A percentile compares a stretch with the other conserved stretches of the same genome.
These are phyloP conservation scores for Macroglossus sobrinus DNA, from an alignment of 2,113 vertebrate genomes.

Conservation along the genomic window DNA sequence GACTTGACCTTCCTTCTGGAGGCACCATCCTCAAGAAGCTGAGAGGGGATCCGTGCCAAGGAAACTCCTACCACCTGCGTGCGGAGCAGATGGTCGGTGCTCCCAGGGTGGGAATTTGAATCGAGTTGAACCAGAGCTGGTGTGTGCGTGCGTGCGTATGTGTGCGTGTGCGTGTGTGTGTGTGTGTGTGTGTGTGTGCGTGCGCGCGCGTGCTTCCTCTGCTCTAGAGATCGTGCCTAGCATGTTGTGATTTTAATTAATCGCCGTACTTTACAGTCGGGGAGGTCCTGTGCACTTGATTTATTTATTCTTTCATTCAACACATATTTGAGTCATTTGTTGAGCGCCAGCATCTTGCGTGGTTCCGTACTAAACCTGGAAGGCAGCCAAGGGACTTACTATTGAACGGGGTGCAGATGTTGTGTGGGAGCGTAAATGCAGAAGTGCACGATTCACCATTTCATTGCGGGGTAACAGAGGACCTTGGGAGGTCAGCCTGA, in stretches of 20 bases:
- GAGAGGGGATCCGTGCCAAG: not conserved
- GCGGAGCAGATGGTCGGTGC: slow-evolving; percentile 10
- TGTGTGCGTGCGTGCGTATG: not conserved
- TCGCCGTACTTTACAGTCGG: not conserved
- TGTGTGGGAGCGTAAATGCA: not conserved
- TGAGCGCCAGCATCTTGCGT: slow-evolving; percentile 18
- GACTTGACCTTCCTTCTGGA: slow-evolving; percentile 62
- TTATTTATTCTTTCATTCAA: slow-evolving; percentile 39
- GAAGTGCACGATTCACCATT: not conserved
- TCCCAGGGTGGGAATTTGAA: not conserved
- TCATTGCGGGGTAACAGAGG: not conserved
- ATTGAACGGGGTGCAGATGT: not conserved
- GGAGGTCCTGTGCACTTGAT: slow-evolving; percentile 42
- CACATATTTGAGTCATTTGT: slow-evolving; percentile 50
- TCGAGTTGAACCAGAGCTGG: not conserved
- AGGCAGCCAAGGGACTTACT: slow-evolving; percentile 51
- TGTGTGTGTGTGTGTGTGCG: not conserved
- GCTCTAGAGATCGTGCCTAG: not conserved
- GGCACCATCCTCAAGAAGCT: not conserved
- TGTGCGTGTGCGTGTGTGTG: not conserved
- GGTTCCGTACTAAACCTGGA: slow-evolving; percentile 41
- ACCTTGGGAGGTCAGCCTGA: slow-evolving; percentile 35
- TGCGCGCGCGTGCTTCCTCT: not conserved
- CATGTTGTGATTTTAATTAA: slow-evolving; percentile 55
- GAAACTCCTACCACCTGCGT: not conserved